phyloP scores from a whole-genome alignment of 2,888 invertebrate genomes.

The Trachelus troglodyta region DNA sequence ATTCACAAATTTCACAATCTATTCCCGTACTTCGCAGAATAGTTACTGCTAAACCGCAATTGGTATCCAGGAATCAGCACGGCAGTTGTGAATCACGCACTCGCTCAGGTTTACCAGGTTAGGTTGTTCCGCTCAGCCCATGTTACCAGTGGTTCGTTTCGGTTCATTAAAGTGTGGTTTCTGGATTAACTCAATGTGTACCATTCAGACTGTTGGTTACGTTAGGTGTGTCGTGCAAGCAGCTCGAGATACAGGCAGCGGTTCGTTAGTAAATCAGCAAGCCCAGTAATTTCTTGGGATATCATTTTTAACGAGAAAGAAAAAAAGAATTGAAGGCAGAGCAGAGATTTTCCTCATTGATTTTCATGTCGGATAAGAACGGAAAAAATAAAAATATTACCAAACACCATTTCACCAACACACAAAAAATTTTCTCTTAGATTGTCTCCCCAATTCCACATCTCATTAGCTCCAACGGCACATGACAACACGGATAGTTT shows the following conservation, averaged over 20 bases:
- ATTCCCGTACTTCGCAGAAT: background rate
- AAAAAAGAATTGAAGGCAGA: background rate
- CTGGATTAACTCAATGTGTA: slow-evolving; percentile 19
- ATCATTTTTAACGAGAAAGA: background rate
- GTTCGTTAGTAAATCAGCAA: background rate
- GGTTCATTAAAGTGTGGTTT: slow-evolving; percentile 26
- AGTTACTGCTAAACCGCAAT: background rate
- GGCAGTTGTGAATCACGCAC: slow-evolving; percentile 4
- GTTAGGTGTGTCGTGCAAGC: background rate
- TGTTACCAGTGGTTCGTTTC: slow-evolving; percentile 9
- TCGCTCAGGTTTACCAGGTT: background rate
- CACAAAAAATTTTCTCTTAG: background rate
- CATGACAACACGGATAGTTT: background rate
- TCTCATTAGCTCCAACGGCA: background rate
- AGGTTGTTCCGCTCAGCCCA: background rate
- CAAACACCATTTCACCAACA: background rate
- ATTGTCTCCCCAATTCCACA: background rate
- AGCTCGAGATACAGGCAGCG: background rate
- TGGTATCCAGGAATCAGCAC: background rate
- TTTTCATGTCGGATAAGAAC: background rate
- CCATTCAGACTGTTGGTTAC: background rate
- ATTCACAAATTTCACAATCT: background rate
- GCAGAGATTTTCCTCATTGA: background rate
- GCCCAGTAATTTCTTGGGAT: background rate
- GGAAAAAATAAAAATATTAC: too few species aligned